A percentile compares a stretch with the other conserved stretches of the same genome.
Conservation (phyloP, 2,797 vertebrate genomes). For the Syncerus caffer region DNA sequence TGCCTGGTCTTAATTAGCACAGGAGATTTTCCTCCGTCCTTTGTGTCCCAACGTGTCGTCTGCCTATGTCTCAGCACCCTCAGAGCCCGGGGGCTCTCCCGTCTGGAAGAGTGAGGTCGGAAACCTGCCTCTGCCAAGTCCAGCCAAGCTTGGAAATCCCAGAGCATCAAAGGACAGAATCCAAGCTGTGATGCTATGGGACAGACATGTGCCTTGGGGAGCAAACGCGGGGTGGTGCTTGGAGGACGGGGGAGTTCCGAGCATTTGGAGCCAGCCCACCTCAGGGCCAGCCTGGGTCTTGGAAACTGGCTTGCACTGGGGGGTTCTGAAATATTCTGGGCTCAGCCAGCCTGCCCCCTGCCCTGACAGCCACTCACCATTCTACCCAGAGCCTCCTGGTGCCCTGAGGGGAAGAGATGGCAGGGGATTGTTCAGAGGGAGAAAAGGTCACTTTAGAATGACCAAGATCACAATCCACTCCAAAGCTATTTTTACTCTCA, state of each 20-base stretch:
- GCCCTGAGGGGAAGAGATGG: accelerated
- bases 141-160: neutral
- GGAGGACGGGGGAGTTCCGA: accelerated
- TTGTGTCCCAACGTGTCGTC: accelerated
- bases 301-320: no score
- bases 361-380: accelerated
- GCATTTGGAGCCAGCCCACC: accelerated
- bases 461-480: neutral
- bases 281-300: accelerated
- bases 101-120: accelerated
- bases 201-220: neutral
- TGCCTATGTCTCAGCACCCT: accelerated
- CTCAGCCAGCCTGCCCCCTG: accelerated
- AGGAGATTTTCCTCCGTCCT: neutral
- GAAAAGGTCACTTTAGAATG: neutral
- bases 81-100: no score
- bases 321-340: neutral
- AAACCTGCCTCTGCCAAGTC: neutral
- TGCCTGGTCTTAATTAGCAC: neutral
- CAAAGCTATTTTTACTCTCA: neutral
- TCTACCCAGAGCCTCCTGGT: accelerated
- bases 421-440: neutral
- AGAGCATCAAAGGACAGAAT: accelerated
- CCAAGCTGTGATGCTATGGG: neutral
- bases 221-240: accelerated